A percentile compares a stretch with the other conserved stretches of the same genome.
These are phyloP conservation scores for Phthorimaea operculella DNA, from an alignment of 1,140 invertebrate genomes.

Conservation along the genomic window DNA sequence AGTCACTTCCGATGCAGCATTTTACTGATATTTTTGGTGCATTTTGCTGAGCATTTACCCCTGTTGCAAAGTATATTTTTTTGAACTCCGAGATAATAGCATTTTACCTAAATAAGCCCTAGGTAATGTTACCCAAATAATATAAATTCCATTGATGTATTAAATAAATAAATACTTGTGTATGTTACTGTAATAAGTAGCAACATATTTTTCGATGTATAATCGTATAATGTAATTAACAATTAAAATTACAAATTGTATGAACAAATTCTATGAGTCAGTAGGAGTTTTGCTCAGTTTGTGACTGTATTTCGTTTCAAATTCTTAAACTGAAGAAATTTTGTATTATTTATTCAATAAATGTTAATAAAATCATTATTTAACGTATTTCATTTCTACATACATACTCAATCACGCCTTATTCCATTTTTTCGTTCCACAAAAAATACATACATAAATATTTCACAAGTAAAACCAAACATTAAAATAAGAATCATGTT, in stretches of 20 bases:
- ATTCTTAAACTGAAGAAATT: constrained; percentile 54
- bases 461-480: too few species aligned
- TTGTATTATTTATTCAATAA: constrained; percentile 68
- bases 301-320: constrained; percentile 38
- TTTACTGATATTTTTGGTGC: constrained; percentile 18
- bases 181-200: constrained; percentile 29
- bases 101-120: background rate
- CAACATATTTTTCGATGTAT: constrained; percentile 51
- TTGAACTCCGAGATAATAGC: constrained; percentile 1
- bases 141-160: constrained; percentile 35
- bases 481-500: too few species aligned
- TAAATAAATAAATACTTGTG: constrained; percentile 20
- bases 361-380: constrained; percentile 63
- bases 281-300: constrained; percentile 57
- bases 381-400: constrained; percentile 19
- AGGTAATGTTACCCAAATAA: background rate
- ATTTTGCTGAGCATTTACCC: constrained; percentile 38
- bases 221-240: constrained; percentile 28
- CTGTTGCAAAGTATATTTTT: constrained; percentile 8
- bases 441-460: too few species aligned
- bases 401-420: background rate
- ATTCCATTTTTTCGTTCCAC: too few species aligned
- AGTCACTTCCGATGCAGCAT: constrained; percentile 14
- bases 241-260: constrained; percentile 17
- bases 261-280: constrained; percentile 4